Conservation (phyloP, 2,113 vertebrate species). For the Colinus virginianus region DNA sequence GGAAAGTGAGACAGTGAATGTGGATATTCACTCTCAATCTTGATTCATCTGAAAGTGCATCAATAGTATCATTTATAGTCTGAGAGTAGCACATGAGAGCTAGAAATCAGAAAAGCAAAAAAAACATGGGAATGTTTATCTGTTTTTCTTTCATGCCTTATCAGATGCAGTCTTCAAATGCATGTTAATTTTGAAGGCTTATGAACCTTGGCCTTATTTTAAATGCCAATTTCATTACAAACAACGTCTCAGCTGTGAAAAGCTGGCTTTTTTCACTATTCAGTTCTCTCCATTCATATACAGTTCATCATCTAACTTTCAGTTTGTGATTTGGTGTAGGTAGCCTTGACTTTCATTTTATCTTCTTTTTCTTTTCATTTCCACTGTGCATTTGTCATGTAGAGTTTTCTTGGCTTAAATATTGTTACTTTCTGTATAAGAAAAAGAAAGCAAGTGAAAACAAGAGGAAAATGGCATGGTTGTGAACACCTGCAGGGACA, state of each 20-base stretch:
- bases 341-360: neutral
- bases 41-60: neutral
- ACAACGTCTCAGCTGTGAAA: neutral
- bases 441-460: slow-evolving; percentile 23
- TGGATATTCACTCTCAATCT: neutral
- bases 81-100: neutral
- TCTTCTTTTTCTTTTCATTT: neutral
- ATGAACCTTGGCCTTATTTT: neutral
- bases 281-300: neutral
- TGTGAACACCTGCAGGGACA: slow-evolving; percentile 14
- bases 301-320: neutral
- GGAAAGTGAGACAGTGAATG: neutral
- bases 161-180: neutral
- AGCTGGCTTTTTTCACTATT: neutral
- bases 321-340: neutral
- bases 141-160: neutral
- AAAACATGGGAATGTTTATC: neutral
- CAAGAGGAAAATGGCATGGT: neutral
- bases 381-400: neutral
- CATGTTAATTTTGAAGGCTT: neutral
- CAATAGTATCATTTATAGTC: neutral
- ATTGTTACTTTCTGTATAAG: neutral
- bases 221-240: neutral
- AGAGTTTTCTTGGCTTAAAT: neutral
- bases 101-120: neutral